These are phyloP conservation scores for Euzetes globulus DNA, from an alignment of 2,888 invertebrate genomes.

Conservation along the genomic window DNA sequence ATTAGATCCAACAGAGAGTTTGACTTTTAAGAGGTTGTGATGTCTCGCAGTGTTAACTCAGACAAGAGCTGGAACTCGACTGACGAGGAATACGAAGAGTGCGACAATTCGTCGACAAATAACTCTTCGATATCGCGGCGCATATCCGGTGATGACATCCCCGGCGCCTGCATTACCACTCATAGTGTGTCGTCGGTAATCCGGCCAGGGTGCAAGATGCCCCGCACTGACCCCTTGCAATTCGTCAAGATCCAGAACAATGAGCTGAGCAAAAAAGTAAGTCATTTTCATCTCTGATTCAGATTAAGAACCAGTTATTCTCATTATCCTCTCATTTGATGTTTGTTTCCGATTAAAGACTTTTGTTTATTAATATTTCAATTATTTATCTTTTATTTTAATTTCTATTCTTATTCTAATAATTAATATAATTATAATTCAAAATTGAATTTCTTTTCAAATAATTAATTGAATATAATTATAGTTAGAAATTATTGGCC, in stretches of 20 bases:
- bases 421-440: too few species aligned
- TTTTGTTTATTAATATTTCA: not conserved
- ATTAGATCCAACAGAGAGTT: too few species aligned
- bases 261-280: constrained; percentile 41
- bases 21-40: not conserved
- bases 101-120: constrained; percentile 25
- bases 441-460: too few species aligned
- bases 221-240: constrained; percentile 40
- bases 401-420: too few species aligned
- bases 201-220: constrained; percentile 36
- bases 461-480: too few species aligned
- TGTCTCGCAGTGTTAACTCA: constrained; percentile 24
- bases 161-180: constrained; percentile 37
- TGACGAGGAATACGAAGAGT: constrained; percentile 31
- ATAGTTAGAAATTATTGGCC: too few species aligned
- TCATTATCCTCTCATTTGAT: not conserved
- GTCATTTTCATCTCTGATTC: not conserved
- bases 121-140: not conserved
- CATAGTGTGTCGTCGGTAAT: constrained; percentile 37
- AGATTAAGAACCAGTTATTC: not conserved
- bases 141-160: constrained; percentile 9
- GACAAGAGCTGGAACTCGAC: constrained; percentile 25
- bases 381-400: not conserved
- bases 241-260: constrained; percentile 43
- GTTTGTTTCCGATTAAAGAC: too few species aligned